Conservation (phyloP, 2,113 vertebrate genomes). For the Ammodramus savannarum region DNA sequence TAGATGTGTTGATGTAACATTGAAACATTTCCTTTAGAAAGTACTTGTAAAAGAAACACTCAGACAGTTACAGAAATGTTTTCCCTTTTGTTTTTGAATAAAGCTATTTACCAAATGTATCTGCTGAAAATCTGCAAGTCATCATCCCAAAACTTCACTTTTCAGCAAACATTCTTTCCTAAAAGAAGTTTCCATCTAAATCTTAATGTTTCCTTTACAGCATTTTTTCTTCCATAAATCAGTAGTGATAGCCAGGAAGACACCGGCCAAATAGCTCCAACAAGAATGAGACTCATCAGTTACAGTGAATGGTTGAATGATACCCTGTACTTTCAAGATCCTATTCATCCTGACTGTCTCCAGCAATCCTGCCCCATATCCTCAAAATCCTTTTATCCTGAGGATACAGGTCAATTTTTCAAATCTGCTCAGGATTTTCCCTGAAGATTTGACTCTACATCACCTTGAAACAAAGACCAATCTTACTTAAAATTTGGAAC, state of each 20-base stretch:
- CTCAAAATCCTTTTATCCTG: not conserved
- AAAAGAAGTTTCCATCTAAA: slow-evolving; percentile 29
- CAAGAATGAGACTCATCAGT: slow-evolving; percentile 35
- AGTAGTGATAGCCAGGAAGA: slow-evolving; percentile 23
- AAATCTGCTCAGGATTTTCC: not conserved
- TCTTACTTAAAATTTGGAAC: not conserved
- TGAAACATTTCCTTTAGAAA: slow-evolving; percentile 13
- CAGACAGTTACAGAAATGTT: not conserved
- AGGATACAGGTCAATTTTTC: not conserved
- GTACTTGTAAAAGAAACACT: slow-evolving; percentile 25
- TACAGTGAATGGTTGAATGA: not conserved
- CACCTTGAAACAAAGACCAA: not conserved
- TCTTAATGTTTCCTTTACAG: not conserved
- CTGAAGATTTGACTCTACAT: not conserved
- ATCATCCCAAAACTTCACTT: slow-evolving; percentile 42
- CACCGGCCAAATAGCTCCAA: slow-evolving; percentile 13
- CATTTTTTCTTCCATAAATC: slow-evolving; percentile 50
- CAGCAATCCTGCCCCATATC: not conserved
- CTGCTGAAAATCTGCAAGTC: slow-evolving; percentile 38
- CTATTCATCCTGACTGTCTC: not conserved
- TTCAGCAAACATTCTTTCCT: slow-evolving; percentile 37
- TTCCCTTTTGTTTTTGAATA: slow-evolving; percentile 16
- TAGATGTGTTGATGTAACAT: not conserved
- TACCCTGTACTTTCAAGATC: not conserved
- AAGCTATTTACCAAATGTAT: slow-evolving; percentile 13